Evolutionary conservation across 2,797 vertebrate species (phyloP).

Genomic region (Atherinosoma microstoma): DNA sequence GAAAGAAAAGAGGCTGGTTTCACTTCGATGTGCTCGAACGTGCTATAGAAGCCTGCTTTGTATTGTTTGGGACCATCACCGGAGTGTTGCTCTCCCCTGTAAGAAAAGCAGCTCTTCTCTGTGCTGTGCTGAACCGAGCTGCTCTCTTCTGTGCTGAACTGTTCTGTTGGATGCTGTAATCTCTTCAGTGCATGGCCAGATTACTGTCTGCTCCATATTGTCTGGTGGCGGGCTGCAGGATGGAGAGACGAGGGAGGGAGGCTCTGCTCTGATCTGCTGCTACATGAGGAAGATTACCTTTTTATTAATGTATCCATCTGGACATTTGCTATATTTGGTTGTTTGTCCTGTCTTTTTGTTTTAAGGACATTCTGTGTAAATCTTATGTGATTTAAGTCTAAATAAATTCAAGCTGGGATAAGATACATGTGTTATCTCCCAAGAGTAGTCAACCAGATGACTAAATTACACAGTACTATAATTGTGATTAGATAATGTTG

Average conservation of each 20-base stretch:
- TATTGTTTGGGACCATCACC: slow-evolving; percentile 33
- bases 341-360: slow-evolving; percentile 55
- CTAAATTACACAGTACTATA: slow-evolving; percentile 33
- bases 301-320: slow-evolving; percentile 77
- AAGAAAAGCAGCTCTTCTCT: slow-evolving; percentile 18
- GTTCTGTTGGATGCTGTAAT: slow-evolving; percentile 77
- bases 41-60: slow-evolving; percentile 30
- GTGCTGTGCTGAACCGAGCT: slow-evolving; percentile 38
- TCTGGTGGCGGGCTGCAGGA: slow-evolving; percentile 67
- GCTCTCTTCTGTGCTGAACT: slow-evolving; percentile 59
- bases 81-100: slow-evolving; percentile 25
- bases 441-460: slow-evolving; percentile 49
- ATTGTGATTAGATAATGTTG: slow-evolving; percentile 48
- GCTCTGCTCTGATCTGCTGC: slow-evolving; percentile 66
- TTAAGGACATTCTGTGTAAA: slow-evolving; percentile 46
- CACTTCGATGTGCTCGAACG: slow-evolving; percentile 30
- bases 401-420: slow-evolving; percentile 55
- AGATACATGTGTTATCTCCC: slow-evolving; percentile 57
- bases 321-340: slow-evolving; percentile 68
- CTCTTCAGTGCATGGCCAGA: slow-evolving; percentile 77
- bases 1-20: slow-evolving; percentile 28
- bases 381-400: slow-evolving; percentile 43
- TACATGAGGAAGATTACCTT: slow-evolving; percentile 74
- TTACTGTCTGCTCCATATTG: slow-evolving; percentile 82
- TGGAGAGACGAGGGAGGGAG: slow-evolving; percentile 57